phyloP scores from a whole-genome alignment of 2,888 invertebrate genomes.

The Diplolepis rosae region DNA sequence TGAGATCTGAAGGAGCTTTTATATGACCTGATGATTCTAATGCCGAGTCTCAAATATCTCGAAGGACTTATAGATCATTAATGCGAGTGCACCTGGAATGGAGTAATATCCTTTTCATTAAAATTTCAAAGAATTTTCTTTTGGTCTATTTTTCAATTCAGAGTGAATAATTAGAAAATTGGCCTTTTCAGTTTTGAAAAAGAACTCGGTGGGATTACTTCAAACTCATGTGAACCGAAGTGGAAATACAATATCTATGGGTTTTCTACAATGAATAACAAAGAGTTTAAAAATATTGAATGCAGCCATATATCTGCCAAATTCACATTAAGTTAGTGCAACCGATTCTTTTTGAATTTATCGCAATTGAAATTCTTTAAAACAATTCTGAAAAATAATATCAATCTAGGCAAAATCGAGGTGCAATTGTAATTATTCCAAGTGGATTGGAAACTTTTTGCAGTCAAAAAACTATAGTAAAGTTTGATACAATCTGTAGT shows the following conservation, averaged over 20 bases:
- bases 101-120: conserved; percentile 8
- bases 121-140: conserved; percentile 11
- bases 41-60: conserved; percentile 18
- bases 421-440: too few relatives aligned
- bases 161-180: background rate
- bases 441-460: too few relatives aligned
- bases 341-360: too few relatives aligned
- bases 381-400: too few relatives aligned
- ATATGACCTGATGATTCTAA: conserved; percentile 15
- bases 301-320: too few relatives aligned
- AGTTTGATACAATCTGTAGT: too few relatives aligned
- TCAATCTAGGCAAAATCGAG: too few relatives aligned
- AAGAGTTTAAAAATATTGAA: too few relatives aligned
- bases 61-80: conserved; percentile 21
- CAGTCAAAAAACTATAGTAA: too few relatives aligned
- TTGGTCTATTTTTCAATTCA: background rate
- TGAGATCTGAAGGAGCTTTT: conserved; percentile 10
- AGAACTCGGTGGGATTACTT: background rate
- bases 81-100: conserved; percentile 19
- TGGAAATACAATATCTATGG: background rate
- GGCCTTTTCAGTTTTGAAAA: background rate
- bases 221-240: background rate
- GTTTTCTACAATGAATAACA: too few relatives aligned
- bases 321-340: too few relatives aligned
- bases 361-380: too few relatives aligned